A percentile compares a stretch with the other conserved stretches of the same genome.
Conservation (phyloP, 1,140 invertebrate species). For the Dendroctonus ponderosae region DNA sequence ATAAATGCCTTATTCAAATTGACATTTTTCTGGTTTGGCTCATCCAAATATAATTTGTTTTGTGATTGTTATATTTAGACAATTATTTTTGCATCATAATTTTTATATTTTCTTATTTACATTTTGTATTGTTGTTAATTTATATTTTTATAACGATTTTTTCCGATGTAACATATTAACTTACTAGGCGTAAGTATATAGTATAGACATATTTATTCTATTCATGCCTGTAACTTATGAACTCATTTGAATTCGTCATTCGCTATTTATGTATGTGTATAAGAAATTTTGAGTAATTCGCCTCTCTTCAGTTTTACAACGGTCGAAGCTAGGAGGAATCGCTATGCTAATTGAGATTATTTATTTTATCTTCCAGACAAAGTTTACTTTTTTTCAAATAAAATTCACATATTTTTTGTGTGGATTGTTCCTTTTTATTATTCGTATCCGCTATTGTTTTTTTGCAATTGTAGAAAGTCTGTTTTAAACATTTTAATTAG, state of each 20-base stretch:
- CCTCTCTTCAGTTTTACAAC: too few relatives aligned
- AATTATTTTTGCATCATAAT: slow-evolving; percentile 18
- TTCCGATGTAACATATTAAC: slow-evolving; percentile 16
- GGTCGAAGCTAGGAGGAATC: too few relatives aligned
- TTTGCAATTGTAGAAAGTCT: too few relatives aligned
- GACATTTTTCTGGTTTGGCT: slow-evolving; percentile 15
- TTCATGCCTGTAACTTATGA: not conserved
- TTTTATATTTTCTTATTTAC: slow-evolving; percentile 26
- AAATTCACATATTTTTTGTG: too few relatives aligned
- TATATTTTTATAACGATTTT: slow-evolving; percentile 30
- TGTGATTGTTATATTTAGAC: slow-evolving; percentile 24
- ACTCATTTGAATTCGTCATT: not conserved
- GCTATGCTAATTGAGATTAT: too few relatives aligned
- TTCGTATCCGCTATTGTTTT: too few relatives aligned
- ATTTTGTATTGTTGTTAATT: slow-evolving; percentile 31
- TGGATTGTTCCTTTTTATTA: too few relatives aligned
- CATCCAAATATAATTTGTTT: slow-evolving; percentile 18
- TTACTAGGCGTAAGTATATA: too few relatives aligned
- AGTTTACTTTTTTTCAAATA: too few relatives aligned
- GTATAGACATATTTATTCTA: not conserved
- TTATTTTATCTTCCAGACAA: too few relatives aligned
- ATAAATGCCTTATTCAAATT: not conserved
- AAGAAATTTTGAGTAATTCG: too few relatives aligned
- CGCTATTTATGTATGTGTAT: not conserved
- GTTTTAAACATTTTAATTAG: not conserved